A percentile compares a stretch with the other conserved stretches of the same genome.
Conservation (phyloP, 2,888 invertebrate species). For the Chalcosyrphus nemorum region DNA sequence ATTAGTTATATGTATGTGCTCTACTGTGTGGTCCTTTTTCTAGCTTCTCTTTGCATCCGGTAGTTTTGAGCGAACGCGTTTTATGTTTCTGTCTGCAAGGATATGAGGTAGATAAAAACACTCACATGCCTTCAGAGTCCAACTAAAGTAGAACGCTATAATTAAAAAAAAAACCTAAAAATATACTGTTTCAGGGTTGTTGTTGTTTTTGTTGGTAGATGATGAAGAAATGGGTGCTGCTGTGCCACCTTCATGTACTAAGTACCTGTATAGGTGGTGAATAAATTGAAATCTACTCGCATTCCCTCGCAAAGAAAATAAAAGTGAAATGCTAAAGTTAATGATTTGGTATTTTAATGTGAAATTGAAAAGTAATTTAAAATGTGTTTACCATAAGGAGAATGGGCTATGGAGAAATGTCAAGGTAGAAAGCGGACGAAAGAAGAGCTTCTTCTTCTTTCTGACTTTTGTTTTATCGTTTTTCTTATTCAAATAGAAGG, state of each 20-base stretch:
- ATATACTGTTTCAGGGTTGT: not conserved
- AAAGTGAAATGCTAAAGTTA: not conserved
- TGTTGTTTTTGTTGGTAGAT: not conserved
- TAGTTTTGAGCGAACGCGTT: not conserved
- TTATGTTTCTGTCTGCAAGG: conserved; percentile 5
- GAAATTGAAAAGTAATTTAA: conserved; percentile 18
- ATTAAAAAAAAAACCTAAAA: conserved; percentile 46
- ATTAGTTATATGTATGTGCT: not conserved
- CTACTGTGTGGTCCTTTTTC: not conserved
- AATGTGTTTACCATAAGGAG: conserved; percentile 3
- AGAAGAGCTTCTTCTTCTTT: not conserved
- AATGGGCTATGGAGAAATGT: not conserved
- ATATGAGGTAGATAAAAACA: not conserved
- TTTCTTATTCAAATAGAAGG: too few relatives aligned
- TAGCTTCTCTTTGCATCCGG: not conserved
- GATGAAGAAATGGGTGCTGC: not conserved
- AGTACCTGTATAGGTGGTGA: not conserved
- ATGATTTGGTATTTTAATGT: not conserved
- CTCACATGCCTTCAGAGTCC: not conserved
- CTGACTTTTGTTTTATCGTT: not conserved
- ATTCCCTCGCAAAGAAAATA: not conserved
- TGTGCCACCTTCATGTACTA: not conserved
- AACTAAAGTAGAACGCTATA: conserved; percentile 32
- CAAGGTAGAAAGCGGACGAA: not conserved
- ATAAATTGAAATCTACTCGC: conserved; percentile 1